Percentiles rank a stretch among this genome's conserved stretches.
phyloP scores from a whole-genome alignment of 2,888 invertebrate genomes.

The Ditula angustiorana region DNA sequence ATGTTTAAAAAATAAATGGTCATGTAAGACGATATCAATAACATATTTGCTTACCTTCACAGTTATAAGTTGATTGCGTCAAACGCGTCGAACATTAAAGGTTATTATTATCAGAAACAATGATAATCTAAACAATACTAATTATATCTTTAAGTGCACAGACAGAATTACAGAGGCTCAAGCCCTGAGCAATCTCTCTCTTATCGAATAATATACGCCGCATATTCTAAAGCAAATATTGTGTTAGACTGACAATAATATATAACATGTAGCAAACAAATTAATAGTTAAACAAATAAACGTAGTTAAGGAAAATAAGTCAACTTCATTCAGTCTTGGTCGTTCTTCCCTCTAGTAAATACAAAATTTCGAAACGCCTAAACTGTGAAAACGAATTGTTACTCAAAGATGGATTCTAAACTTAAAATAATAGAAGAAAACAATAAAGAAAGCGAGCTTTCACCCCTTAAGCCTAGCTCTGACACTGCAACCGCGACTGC shows the following conservation, averaged over 20 bases:
- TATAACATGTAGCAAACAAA: constrained; percentile 32
- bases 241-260: constrained; percentile 31
- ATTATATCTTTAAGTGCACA: constrained; percentile 20
- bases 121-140: constrained; percentile 17
- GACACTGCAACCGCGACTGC: constrained; percentile 44
- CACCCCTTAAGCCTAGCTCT: constrained; percentile 59
- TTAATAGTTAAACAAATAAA: constrained; percentile 50
- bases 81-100: constrained; percentile 1
- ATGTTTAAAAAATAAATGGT: neutral
- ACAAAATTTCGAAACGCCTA: neutral
- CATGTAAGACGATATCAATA: neutral
- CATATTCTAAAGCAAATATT: constrained; percentile 46
- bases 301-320: constrained; percentile 51
- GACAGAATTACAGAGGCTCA: constrained; percentile 11
- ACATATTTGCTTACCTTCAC: constrained; percentile 17
- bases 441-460: constrained; percentile 54
- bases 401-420: constrained; percentile 35
- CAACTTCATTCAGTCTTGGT: constrained; percentile 43
- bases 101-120: constrained; percentile 24
- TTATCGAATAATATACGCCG: constrained; percentile 53
- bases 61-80: constrained; percentile 7
- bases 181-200: constrained; percentile 41
- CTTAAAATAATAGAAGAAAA: constrained; percentile 43
- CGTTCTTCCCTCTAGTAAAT: neutral
- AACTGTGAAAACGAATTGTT: neutral